Percentiles rank a stretch among this genome's conserved stretches.
phyloP scores from a whole-genome alignment of 2,113 vertebrate species.

The Platycercus adscitus region DNA sequence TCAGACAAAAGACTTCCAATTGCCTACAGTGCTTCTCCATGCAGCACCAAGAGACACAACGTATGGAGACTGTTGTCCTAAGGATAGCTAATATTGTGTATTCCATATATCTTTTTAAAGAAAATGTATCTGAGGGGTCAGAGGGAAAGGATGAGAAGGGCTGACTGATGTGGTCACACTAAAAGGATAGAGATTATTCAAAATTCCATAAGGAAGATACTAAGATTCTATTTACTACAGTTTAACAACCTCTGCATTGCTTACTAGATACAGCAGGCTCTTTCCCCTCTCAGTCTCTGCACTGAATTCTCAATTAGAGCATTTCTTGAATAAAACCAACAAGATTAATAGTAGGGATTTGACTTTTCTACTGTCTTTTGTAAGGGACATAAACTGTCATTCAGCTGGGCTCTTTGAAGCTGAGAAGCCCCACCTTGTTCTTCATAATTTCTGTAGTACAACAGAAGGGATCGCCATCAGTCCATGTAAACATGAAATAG shows the following conservation, averaged over 20 bases:
- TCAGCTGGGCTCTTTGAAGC: not conserved
- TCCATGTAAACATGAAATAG: not conserved
- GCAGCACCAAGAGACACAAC: not conserved
- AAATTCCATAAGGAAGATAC: not conserved
- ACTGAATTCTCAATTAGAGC: not conserved
- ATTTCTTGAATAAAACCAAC: not conserved
- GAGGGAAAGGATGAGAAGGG: not conserved
- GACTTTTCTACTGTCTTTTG: not conserved
- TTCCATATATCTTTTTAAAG: not conserved
- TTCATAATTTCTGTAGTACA: not conserved
- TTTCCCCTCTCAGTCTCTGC: not conserved
- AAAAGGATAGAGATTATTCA: not conserved
- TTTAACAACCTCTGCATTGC: constrained; percentile 1
- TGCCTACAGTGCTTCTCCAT: not conserved
- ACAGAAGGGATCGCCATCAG: not conserved
- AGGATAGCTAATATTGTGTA: not conserved
- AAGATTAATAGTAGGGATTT: not conserved
- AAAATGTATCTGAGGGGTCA: not conserved
- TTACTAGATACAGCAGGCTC: not conserved
- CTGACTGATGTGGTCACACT: not conserved
- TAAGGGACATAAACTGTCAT: not conserved
- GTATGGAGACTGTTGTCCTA: not conserved
- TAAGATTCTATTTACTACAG: not conserved
- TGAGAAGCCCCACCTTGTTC: not conserved
- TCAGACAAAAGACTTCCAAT: not conserved